Base-by-base conservation (phyloP, 2,888 invertebrate genomes). In the Teleogryllus oceanicus region DNA sequence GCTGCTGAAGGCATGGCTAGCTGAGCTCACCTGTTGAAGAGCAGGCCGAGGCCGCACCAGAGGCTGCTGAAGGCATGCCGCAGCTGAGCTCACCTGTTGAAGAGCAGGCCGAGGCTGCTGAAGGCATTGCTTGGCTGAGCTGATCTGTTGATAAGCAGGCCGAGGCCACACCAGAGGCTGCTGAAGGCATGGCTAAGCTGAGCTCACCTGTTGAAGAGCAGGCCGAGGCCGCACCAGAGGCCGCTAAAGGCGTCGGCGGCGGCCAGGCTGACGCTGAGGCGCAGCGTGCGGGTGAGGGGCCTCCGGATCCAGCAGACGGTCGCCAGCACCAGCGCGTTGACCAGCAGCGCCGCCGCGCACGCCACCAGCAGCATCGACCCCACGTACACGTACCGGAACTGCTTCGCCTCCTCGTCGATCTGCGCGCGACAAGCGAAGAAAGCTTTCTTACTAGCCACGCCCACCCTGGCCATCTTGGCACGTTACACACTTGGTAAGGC, bases 191-290 rank as follows among this genome's bases (percentile, higher is more conserved):
- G 37, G 5, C 37, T 8, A 5, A 8, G 37, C 5, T 5, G 37
- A 1, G 37, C 62, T 62, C n/a, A 62, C 62, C 89, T 89, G 85
- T 91, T 91, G 83, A 90, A 85, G 78, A 90, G 85, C 12, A 91
- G 85, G 8, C 90, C 89, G 2, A 88, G 83, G 1, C 89, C 91
- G 74, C 90, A 85, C 75, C 90, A 85, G 49, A 88, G 84, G 5
- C 91, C 89, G 12, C 90, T 89, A 82, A 88, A 88, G 0, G 89
- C 89, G 84, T 91, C 91, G 0, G 91, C 91, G 2, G 88, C 89
- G 5, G 91, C 90, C 77, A 92, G 85, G 83, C 91, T 91, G 20
- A 91, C 85, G 82, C 90, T 90, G 80, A 91, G 89, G 83, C 89
- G 88, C n/a, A 91, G 85, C 2, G 90, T 91, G 1, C 90, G 89